phyloP scores from a whole-genome alignment of 2,888 invertebrate species.

The Germaria angustata region DNA sequence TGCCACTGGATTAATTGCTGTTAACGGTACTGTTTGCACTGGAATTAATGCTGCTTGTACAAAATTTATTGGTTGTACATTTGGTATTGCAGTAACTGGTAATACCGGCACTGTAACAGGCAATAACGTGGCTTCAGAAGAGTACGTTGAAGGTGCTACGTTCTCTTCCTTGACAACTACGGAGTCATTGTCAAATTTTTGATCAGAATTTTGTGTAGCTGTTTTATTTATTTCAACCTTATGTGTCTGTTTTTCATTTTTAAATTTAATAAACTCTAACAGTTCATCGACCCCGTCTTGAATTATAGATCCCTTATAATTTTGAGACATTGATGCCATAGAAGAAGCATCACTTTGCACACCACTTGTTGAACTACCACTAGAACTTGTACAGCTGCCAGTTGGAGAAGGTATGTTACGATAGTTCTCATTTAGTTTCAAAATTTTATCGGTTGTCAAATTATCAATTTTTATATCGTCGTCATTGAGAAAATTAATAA shows the following conservation, averaged over 20 bases:
- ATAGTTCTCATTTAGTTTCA: slow-evolving; percentile 65
- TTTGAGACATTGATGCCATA: slow-evolving; percentile 57
- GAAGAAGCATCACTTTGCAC: slow-evolving; percentile 74
- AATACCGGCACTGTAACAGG: slow-evolving; percentile 64
- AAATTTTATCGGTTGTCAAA: slow-evolving; percentile 64
- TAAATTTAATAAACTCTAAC: slow-evolving; percentile 59
- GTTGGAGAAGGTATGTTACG: slow-evolving; percentile 77
- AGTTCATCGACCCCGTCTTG: slow-evolving; percentile 51
- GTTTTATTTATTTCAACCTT: neutral
- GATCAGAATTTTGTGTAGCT: neutral
- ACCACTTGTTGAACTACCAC: slow-evolving; percentile 74
- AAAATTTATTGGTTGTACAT: slow-evolving; percentile 68
- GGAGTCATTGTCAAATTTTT: neutral
- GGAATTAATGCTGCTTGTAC: slow-evolving; percentile 73
- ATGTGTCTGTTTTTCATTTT: slow-evolving; percentile 34
- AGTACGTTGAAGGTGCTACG: neutral
- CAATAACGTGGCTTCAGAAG: slow-evolving; percentile 5
- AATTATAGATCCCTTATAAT: neutral
- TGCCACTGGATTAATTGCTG: slow-evolving; percentile 65
- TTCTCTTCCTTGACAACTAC: neutral
- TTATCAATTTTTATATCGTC: slow-evolving; percentile 72
- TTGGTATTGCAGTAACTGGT: slow-evolving; percentile 49
- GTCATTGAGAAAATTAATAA: slow-evolving; percentile 73
- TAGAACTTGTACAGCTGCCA: slow-evolving; percentile 73
- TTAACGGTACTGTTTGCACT: slow-evolving; percentile 72